Evolutionary conservation across 2,113 vertebrate genomes (phyloP).

Genomic region (Sapayoa aenigma): DNA sequence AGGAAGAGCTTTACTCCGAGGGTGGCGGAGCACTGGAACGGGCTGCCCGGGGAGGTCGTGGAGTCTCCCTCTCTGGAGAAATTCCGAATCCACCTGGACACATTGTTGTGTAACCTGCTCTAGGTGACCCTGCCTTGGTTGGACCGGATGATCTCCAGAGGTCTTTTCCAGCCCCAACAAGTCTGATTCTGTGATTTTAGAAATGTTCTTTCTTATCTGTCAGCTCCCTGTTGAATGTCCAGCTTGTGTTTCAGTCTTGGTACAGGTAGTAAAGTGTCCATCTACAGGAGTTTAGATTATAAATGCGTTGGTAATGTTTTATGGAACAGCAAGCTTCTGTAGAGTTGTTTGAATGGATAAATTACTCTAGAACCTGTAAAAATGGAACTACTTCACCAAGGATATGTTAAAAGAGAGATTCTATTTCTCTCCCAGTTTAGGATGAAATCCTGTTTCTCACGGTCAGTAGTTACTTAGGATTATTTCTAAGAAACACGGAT

Average conservation of each 20-base stretch:
- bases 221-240: neutral
- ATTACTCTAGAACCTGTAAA: too few relatives aligned
- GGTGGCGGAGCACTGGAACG: neutral
- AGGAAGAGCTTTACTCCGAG: neutral
- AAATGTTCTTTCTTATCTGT: neutral
- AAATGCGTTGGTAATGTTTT: neutral
- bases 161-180: neutral
- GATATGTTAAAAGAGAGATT: neutral
- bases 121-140: neutral
- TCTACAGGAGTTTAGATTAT: neutral
- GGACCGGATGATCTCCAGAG: neutral
- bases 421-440: neutral
- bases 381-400: neutral
- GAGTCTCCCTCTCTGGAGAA: neutral
- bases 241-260: neutral
- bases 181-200: neutral
- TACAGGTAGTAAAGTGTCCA: too few relatives aligned
- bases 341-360: neutral
- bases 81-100: neutral
- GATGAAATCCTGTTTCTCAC: neutral
- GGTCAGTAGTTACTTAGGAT: neutral
- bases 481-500: neutral
- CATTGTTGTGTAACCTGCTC: neutral
- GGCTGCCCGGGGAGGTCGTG: neutral
- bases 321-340: neutral